Evolutionary conservation across 2,888 invertebrate species (phyloP).

Genomic region (Listrodromus nycthemerus): DNA sequence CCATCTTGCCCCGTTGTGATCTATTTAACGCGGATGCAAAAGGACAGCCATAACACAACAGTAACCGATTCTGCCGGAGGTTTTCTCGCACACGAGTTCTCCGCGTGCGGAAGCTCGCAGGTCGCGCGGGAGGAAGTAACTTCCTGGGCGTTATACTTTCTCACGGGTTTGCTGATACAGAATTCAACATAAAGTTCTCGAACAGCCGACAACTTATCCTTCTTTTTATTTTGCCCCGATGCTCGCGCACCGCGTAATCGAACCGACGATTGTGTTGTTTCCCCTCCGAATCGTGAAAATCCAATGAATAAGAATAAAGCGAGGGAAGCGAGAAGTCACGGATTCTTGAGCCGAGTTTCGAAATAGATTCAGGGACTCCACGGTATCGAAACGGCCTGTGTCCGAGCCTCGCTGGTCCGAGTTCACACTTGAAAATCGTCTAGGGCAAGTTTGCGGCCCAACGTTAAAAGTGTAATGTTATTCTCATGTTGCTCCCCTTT

Average conservation of each 20-base stretch:
- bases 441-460: neutral
- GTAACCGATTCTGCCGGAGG: neutral
- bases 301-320: neutral
- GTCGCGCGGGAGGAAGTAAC: constrained; percentile 58
- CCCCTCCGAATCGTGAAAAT: neutral
- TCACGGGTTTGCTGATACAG: constrained; percentile 46
- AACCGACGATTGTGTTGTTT: neutral
- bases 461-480: constrained; percentile 26
- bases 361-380: neutral
- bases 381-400: neutral
- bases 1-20: neutral
- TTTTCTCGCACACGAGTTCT: constrained; percentile 25
- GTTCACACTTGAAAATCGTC: constrained; percentile 1
- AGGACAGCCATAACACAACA: constrained; percentile 17
- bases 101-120: constrained; percentile 23
- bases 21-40: neutral
- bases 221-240: neutral
- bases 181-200: constrained; percentile 45
- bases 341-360: constrained; percentile 9
- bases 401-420: neutral
- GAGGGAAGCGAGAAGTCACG: neutral
- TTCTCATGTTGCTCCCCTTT: constrained; percentile 44
- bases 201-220: neutral
- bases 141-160: constrained; percentile 61
- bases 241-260: neutral